A percentile compares a stretch with the other conserved stretches of the same genome.
These are phyloP conservation scores for Spheniscus humboldti DNA, from an alignment of 2,797 vertebrate species.

Conservation along the genomic window DNA sequence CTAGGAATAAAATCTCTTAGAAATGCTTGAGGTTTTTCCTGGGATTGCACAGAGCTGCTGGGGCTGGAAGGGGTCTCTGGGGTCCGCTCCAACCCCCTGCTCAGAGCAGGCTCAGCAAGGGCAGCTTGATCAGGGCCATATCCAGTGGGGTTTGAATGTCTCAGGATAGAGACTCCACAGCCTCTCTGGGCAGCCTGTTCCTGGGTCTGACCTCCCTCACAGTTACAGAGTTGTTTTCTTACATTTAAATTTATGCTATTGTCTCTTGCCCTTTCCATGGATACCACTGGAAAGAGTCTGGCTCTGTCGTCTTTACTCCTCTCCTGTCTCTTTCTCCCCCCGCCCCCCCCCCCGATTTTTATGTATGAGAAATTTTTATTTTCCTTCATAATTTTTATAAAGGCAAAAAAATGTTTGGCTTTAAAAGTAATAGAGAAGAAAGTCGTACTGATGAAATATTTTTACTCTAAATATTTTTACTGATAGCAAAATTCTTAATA, in stretches of 20 bases:
- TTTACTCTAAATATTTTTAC: neutral
- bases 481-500: neutral
- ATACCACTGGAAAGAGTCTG: neutral
- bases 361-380: neutral
- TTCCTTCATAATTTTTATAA: neutral
- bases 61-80: neutral
- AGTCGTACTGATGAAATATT: neutral
- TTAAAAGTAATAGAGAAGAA: neutral
- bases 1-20: neutral
- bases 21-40: neutral
- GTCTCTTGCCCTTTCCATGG: neutral
- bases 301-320: neutral
- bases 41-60: neutral
- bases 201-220: neutral
- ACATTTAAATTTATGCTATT: neutral
- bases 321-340: neutral
- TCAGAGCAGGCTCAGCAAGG: neutral
- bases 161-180: neutral
- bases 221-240: neutral
- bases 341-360: neutral
- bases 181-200: neutral
- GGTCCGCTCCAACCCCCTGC: neutral
- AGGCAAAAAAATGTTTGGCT: neutral
- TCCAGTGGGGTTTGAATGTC: neutral
- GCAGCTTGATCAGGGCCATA: neutral